phyloP scores from a whole-genome alignment of 1,140 invertebrate species.

The Chymomyza costata region DNA sequence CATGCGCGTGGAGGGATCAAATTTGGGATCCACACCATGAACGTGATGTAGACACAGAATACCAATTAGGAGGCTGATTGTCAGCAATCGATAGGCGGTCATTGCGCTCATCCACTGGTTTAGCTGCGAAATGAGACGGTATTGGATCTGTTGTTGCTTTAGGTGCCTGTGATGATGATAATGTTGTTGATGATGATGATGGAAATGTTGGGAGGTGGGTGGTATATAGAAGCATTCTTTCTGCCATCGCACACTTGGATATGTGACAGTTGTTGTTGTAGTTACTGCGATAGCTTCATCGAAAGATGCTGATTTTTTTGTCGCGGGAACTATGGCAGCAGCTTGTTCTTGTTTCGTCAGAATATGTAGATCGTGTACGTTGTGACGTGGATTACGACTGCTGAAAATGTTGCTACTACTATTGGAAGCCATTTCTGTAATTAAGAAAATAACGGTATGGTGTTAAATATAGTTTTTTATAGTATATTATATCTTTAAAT shows the following conservation, averaged over 20 bases:
- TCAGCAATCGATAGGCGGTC: constrained; percentile 69
- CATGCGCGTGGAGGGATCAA: constrained; percentile 88
- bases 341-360: constrained; percentile 6
- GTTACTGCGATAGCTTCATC: too few species aligned
- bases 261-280: constrained; percentile 13
- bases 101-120: constrained; percentile 59
- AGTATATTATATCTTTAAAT: too few species aligned
- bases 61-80: constrained; percentile 71
- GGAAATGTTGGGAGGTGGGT: constrained; percentile 43
- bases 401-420: constrained; percentile 43
- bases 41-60: constrained; percentile 65
- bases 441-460: too few species aligned
- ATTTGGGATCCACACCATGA: constrained; percentile 81
- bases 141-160: constrained; percentile 8
- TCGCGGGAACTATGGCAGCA: constrained; percentile 5
- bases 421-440: constrained; percentile 70
- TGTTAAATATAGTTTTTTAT: too few species aligned
- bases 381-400: constrained; percentile 49
- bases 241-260: constrained; percentile 37
- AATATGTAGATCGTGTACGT: constrained; percentile 1
- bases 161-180: constrained; percentile 31
- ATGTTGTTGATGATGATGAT: constrained; percentile 20
- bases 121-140: constrained; percentile 42
- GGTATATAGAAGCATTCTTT: constrained; percentile 60
- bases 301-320: constrained; percentile 7